Base-by-base conservation (phyloP, 1,140 invertebrate species). In the Papilio machaon region DNA sequence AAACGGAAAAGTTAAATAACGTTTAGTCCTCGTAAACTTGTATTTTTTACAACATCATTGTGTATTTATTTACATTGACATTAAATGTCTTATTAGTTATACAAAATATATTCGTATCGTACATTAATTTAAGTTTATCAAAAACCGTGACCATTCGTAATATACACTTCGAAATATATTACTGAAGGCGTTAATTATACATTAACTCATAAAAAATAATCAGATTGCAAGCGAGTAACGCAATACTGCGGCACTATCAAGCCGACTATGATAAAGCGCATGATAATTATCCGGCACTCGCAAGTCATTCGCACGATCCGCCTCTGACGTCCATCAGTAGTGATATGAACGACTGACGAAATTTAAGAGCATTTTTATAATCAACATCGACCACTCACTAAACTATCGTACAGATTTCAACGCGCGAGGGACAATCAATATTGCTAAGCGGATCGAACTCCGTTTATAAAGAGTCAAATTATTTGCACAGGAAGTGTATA, bases 261-360 rank as follows among this genome's bases (percentile, higher is more conserved):
- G 19, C n/a, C 58, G 64, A 10, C 64, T 9, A 15, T 67, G 64
- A 67, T 67, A 67, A 67, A 67, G 30, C 64, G 64, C 23, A 67
- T 67, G 64, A 67, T 64, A 64, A 67, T 67, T 67, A 67, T 38
- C 11, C 64, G 64, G 10, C 13, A 67, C 64, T 67, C 11, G 64
- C 64, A 67, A 67, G 64, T 67, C 64, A 67, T 67, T 67, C 64
- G 30, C 30, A 67, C 64, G 64, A 30, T 67, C 60, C 64, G 64
- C 30, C 64, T 67, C 64, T 67, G 64, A 67, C 64, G 64, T 67
- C 64, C 23, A 35, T 67, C 6, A 10, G 3, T 30, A 3, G 11
- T 67, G 19, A 64, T 23, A 23, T 64, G 23, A 67, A 35, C 64
- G 30, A 67, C 23, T 67, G 64, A 67, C 64, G 64, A 67, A 67